Conservation (phyloP, 2,797 vertebrate genomes). For the Bovichtus variegatus region DNA sequence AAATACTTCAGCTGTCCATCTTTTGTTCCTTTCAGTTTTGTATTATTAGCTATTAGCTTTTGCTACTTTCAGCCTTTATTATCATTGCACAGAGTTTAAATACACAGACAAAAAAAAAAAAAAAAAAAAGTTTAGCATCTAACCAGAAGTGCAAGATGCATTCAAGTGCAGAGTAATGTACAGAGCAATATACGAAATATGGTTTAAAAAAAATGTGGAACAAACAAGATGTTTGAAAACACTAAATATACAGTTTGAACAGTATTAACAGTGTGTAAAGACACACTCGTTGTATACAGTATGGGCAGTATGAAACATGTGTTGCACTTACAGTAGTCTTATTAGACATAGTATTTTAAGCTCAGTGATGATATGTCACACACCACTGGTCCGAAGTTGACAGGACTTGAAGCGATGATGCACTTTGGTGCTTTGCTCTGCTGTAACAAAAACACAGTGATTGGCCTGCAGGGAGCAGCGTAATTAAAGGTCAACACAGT, state of each 20-base stretch:
- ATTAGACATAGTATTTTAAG: not conserved
- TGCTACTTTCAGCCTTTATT: too few relatives aligned
- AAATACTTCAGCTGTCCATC: too few relatives aligned
- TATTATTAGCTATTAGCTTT: too few relatives aligned
- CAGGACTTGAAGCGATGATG: conserved; percentile 15
- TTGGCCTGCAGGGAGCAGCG: conserved; percentile 24
- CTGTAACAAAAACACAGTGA: conserved; percentile 36
- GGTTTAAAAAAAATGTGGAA: not conserved
- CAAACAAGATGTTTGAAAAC: not conserved
- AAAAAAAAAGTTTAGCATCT: not conserved
- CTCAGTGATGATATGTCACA: not conserved
- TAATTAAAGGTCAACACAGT: conserved; percentile 61
- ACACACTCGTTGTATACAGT: too few relatives aligned
- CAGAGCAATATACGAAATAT: not conserved
- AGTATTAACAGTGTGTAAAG: too few relatives aligned
- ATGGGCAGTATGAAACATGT: not conserved
- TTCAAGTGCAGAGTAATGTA: not conserved
- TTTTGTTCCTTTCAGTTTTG: too few relatives aligned
- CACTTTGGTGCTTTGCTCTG: conserved; percentile 15
- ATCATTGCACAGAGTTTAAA: not conserved
- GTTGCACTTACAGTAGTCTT: not conserved
- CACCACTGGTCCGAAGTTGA: conserved; percentile 5
- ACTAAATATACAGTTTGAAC: too few relatives aligned
- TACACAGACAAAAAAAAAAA: not conserved
- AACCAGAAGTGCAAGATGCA: not conserved